Evolutionary conservation across 2,797 vertebrate genomes (phyloP).

Genomic region (Gymnoscopelus braueri): DNA sequence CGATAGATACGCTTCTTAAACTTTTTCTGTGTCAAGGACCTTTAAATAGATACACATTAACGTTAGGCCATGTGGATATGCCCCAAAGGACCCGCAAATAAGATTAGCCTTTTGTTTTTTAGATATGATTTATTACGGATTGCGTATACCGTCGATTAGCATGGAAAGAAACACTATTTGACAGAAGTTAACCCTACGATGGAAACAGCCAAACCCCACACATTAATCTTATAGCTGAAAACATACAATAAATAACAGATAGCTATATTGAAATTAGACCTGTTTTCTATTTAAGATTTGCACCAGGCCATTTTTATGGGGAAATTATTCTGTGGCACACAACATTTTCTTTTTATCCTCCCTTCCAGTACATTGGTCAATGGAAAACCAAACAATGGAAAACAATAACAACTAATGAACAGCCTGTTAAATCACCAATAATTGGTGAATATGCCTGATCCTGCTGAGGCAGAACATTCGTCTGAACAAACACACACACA

Average conservation of each 20-base stretch:
- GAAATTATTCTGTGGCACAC: not conserved
- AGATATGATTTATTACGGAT: slow-evolving; percentile 8
- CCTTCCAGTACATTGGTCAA: slow-evolving; percentile 38
- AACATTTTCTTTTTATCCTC: slow-evolving; percentile 15
- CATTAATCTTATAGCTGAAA: too few species aligned
- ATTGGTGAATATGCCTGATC: slow-evolving; percentile 35
- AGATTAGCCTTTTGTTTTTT: slow-evolving; percentile 16
- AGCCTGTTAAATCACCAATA: slow-evolving; percentile 36
- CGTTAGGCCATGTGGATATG: slow-evolving; percentile 15
- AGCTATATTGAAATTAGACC: too few species aligned
- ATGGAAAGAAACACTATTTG: slow-evolving; percentile 1
- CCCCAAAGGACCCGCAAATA: slow-evolving; percentile 8
- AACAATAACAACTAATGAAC: slow-evolving; percentile 50
- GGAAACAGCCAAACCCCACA: too few species aligned
- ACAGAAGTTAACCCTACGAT: not conserved
- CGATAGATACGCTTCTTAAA: not conserved
- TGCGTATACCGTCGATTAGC: too few species aligned
- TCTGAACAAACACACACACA: slow-evolving; percentile 1
- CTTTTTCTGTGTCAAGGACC: slow-evolving; percentile 17
- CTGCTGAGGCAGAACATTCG: slow-evolving; percentile 27
- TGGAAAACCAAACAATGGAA: slow-evolving; percentile 33
- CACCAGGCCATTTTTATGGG: not conserved
- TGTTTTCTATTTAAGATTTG: too few species aligned
- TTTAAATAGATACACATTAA: slow-evolving; percentile 19
- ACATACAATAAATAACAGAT: too few species aligned